Evolutionary conservation across 92 coral and sea anemone species (phyloP), one percentile per base, ranked within the genome.

Genomic region (Actinernus sp.): DNA sequence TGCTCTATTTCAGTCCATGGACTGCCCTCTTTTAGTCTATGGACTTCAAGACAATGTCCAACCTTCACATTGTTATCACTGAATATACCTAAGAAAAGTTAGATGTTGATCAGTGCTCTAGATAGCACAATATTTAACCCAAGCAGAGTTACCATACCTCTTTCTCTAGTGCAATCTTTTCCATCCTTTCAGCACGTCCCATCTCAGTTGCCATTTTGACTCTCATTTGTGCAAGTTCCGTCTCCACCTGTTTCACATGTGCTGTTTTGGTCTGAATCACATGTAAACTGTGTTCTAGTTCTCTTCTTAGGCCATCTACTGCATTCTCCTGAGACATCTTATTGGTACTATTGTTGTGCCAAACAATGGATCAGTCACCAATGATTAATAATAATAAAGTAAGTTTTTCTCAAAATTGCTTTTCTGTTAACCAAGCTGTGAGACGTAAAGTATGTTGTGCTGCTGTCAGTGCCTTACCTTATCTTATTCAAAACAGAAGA

Each of bases 271-370:
- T 50, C 46, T 85, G 79, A 37, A 83, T 76, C 31, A 71, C 71
- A 2, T 71, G 29, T 44, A 94, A 57, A 19, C 92, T 79, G 68
- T 75, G 93, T 37, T 91, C 90, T 16, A 94, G 65, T 61, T 94
- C 95, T 54, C 59, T 74, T 46, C 86, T 88, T 44, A 94, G 63
- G 18, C 86, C 97, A 57, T 47, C 29, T 27, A 91, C 71, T 44
- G 95, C 77, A 31, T 87, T 88, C 49, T 83, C 93, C 57, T 60
- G 26, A 8, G 55, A 4, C 18, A 23, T 9, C 10, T 45, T 56
- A 18, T 20, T 45, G 11, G 20, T 32, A 36, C 4, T 48, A n/a
- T 36, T 28, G 41, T 64, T 29, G 14, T 7, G 26, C 19, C 69
- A 40, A 31, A 26, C 38, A 9, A 29, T 3, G 29, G 21, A 20